Base-by-base conservation (phyloP, 2,888 invertebrate genomes). In the Polyommatus icarus region DNA sequence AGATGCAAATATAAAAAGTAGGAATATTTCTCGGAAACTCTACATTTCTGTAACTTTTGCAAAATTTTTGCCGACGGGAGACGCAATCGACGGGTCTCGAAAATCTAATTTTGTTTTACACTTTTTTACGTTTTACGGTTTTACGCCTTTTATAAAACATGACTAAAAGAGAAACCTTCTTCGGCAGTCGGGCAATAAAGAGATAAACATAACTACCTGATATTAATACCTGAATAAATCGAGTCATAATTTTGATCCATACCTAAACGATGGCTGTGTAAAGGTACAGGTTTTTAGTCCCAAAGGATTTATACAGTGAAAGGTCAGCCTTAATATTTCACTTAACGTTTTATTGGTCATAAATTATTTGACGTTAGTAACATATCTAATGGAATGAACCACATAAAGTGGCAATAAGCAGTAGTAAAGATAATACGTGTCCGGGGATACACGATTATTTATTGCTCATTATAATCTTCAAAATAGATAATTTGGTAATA, bases 241-340 rank as follows among this genome's bases (percentile, higher is more conserved):
- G 46, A 46, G 46, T 46, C 54, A 18, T 54, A 18, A 54, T 18
- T 54, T 54, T 5, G 54, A 54, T 54, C 4, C 5, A 18, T 5
- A 18, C 18, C 18, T 54, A 12, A 15, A 50, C 15, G 40, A 40
- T 50, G 18, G 54, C 54, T 18, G 3, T 50, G 5, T 59, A 59
- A 59, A 59, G 20, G 54, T 18, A 59, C 20, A 59, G 20, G 59
- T 20, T 59, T 20, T 59, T 20, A 59, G 20, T 67, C 15, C 67
- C 18, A 32, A 67, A 18, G 29, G 29, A 20, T 59, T n/a, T 29
- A 67, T 67, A 59, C 67, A 67, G 29, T 67, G 67, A 67, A 67
- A 67, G 67, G 67, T 67, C 67, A 67, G 15, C 29, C 29, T 32
- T 67, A 67, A 67, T 67, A 67, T 67, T 67, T 67, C 67, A 67